Base-by-base conservation (phyloP, 2,888 invertebrate genomes). In the Diachrysia chrysitis region DNA sequence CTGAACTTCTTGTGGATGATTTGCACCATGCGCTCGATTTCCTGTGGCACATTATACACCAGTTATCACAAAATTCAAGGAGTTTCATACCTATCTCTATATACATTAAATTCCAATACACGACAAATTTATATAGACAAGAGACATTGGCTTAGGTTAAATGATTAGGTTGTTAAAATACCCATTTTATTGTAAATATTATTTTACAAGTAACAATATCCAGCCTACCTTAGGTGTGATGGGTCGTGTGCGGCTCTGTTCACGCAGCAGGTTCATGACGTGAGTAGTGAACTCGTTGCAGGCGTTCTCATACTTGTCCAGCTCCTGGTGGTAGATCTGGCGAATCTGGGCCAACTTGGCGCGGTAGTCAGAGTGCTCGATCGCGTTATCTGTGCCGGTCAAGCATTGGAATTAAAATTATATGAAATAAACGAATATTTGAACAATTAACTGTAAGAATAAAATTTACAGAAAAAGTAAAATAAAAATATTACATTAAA, bases 221-320 rank as follows among this genome's bases (percentile, higher is more conserved):
- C n/a, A n/a, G n/a, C n/a, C n/a, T 57, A 94, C 95, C 97, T 99
- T 98, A 58, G 99, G 99, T 66, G 99, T 99, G 87, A 99, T 99
- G 63, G 99, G 99, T 84, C 99, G 96, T 82, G 99, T 99, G 87
- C 99, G 98, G 88, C 98, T 98, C 96, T 99, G 99, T 94, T 99
- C 99, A 66, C 99, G 96, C 78, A 99, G 96, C 84, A 99, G 96
- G 94, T 99, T 99, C 98, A 99, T 98, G 81, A 99, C 99, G 95
- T 99, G 99, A n/a, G 99, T 99, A 69, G 99, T 99, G 95, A 99
- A 99, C 96, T 99, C 99, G 93, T 99, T 99, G 96, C 99, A 99
- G n/a, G 99, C 99, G 96, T 99, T 99, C 96, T 99, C 99, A 90
- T 99, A 99, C 96, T 99, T 99, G 95, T 99, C 99, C 88, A 99